A percentile compares a stretch with the other conserved stretches of the same genome.
Conservation (phyloP, 2,888 invertebrate genomes). For the Flabesymbios commensalis region DNA sequence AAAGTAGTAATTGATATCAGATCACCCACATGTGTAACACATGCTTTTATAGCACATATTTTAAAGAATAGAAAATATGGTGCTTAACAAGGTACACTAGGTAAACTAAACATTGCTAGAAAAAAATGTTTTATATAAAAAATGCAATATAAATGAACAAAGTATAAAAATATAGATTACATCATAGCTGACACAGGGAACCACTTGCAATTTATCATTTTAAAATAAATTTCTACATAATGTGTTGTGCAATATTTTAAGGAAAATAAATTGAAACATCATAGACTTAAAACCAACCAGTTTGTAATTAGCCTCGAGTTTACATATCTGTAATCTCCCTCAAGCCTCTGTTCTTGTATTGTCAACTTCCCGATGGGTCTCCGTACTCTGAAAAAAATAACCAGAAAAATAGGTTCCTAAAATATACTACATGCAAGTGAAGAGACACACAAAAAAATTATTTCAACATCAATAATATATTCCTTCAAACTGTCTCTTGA, state of each 20-base stretch:
- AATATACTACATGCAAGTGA: neutral
- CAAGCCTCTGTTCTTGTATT: constrained; percentile 92
- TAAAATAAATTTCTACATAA: no score
- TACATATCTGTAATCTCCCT: constrained; percentile 96
- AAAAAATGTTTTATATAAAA: no score
- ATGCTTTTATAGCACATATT: neutral
- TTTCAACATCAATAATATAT: neutral
- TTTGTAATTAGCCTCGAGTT: constrained; percentile 95
- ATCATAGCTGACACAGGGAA: no score
- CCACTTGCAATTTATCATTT: no score
- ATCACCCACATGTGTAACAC: neutral
- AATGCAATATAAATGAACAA: no score
- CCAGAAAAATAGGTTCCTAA: neutral
- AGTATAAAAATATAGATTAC: no score
- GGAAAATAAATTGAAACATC: neutral
- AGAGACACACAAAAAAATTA: neutral
- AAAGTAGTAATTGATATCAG: constrained; percentile 2
- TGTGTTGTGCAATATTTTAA: neutral
- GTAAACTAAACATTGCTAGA: no score
- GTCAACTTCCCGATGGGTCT: constrained; percentile 88
- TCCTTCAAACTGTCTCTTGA: no score
- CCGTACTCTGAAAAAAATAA: constrained; percentile 68
- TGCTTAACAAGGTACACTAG: neutral
- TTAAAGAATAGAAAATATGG: neutral
- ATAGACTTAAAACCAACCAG: constrained; percentile 57